Conservation (phyloP, 2,797 vertebrate genomes). For the Sebastes cheni region DNA sequence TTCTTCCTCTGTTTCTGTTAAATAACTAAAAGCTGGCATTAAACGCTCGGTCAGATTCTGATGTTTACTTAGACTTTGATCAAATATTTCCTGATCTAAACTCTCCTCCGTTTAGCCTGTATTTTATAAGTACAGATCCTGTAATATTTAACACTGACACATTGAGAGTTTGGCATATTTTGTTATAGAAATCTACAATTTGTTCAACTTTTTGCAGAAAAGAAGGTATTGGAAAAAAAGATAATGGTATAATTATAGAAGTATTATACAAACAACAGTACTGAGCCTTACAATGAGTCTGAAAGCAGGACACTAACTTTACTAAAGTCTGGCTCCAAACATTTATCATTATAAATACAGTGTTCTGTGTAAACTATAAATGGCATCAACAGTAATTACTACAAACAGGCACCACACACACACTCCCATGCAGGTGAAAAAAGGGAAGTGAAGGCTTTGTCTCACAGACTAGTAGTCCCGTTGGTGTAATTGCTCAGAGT, state of each 20-base stretch:
- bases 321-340: neutral
- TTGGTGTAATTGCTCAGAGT: constrained; percentile 40
- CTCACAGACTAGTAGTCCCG: constrained; percentile 15
- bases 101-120: neutral
- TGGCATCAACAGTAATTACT: constrained; percentile 22
- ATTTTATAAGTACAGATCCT: neutral
- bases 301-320: constrained; percentile 1
- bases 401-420: constrained; percentile 7
- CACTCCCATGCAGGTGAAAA: neutral
- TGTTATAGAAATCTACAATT: neutral
- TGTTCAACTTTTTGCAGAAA: neutral
- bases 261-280: neutral
- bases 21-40: neutral
- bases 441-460: constrained; percentile 16
- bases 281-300: neutral
- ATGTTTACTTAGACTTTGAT: neutral
- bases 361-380: constrained; percentile 8
- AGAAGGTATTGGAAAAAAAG: neutral
- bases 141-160: neutral
- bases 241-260: neutral
- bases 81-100: neutral
- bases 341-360: constrained; percentile 32
- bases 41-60: neutral
- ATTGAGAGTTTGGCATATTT: neutral
- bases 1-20: neutral